Evolutionary conservation across 2,113 vertebrate genomes (phyloP), one percentile per base, ranked within the genome.

Genomic region (Tupaia tana): DNA sequence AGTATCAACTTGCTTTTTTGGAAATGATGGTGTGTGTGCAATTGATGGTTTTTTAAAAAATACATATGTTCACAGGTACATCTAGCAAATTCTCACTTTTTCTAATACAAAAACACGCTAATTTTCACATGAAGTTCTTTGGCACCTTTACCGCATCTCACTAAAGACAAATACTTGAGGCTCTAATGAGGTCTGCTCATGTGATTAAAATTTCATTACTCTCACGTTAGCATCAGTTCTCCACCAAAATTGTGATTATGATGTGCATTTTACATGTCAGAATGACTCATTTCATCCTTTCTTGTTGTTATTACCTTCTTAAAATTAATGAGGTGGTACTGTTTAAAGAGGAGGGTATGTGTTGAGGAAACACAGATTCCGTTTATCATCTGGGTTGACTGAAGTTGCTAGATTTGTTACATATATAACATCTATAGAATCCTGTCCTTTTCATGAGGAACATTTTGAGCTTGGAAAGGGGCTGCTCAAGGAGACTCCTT

Each of bases 181-280:
- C 43, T 93, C 71, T 96, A 93, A 89, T 61, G 88, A 96, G 86
- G 63, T 77, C 78, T 83, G 96, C 80, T 71, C 77, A 0, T 54
- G 34, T 9, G n/a, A 91, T 95, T 94, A 89, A 83, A 90, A 71
- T 96, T 85, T 88, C 71, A 27, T 93, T 66, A 29, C 70, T 94
- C 75, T 95, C 58, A 66, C 58, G 59, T 89, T 70, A 89, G 70
- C 58, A 0, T 63, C 75, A 77, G 27, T 93, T 93, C 18, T 71
- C 25, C 27, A 67, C 94, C 52, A 29, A 94, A 82, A 87, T 91
- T 92, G 78, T 90, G 92, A 95, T 89, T 29, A 69, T 56, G 34
- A 84, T 87, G 80, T 77, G 12, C 10, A 58, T 77, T 91, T 89
- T 56, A 2, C 84, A 43, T 54, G 67, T 94, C 19, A 34, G 12